phyloP scores from a whole-genome alignment of 2,888 invertebrate species.

The Cataglyphis albicans region DNA sequence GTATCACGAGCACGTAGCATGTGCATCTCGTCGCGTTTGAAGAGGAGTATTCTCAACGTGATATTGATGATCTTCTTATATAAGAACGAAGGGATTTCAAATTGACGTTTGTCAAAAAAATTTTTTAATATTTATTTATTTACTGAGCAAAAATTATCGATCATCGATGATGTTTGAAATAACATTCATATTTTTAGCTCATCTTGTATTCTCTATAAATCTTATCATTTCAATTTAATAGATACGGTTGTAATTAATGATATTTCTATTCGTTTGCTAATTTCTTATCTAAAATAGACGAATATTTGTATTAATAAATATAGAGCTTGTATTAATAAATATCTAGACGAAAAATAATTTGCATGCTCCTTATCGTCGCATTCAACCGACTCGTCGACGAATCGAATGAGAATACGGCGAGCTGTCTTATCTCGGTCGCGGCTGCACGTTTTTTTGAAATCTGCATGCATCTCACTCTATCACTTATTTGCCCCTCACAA shows the following conservation, averaged over 20 bases:
- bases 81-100: background rate
- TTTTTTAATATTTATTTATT: background rate
- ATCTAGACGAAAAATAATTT: background rate
- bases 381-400: conserved; percentile 29
- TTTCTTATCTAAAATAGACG: background rate
- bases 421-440: conserved; percentile 29
- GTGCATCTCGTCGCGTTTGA: conserved; percentile 54
- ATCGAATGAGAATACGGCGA: conserved; percentile 58
- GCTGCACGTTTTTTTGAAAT: conserved; percentile 68
- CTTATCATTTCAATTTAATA: background rate
- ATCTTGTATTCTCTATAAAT: background rate
- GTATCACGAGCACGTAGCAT: conserved; percentile 72
- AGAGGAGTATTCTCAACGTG: conserved; percentile 55
- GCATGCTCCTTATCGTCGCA: background rate
- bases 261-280: background rate
- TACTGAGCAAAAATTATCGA: background rate
- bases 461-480: conserved; percentile 65
- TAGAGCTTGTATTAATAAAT: background rate
- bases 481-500: background rate
- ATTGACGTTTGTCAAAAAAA: background rate
- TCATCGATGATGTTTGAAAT: background rate
- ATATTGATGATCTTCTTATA: conserved; percentile 37
- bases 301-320: background rate
- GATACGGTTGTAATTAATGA: background rate
- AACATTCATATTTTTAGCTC: background rate